Base-by-base conservation (phyloP, 2,888 invertebrate genomes). In the Parochlus steinenii region DNA sequence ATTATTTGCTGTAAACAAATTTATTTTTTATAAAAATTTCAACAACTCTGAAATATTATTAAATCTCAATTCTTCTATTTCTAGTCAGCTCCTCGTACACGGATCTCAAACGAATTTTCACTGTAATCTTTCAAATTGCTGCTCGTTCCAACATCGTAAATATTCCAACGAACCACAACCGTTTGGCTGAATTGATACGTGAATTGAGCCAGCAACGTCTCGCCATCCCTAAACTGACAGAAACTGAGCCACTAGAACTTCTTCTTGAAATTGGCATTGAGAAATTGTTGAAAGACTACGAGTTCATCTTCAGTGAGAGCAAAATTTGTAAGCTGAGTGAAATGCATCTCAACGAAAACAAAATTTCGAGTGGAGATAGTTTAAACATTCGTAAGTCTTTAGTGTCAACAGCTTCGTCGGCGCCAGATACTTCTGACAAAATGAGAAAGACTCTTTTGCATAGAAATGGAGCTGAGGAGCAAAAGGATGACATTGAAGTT, bases 231-330 rank as follows among this genome's bases (percentile, higher is more conserved):
- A 52, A 54, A 26, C 42, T 59, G 1, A 49, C 48, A 24, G 58
- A 56, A 3, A 47, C 53, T 0, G 58, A 59, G 39, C 57, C 59
- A 1, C 42, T 59, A 36, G 59, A 59, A 42, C 40, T 59, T 14
- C 44, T 59, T 12, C 39, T 59, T n/a, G 59, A 59, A 50, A 56
- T 58, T 33, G 59, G 59, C 5, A 42, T 59, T 37, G 57, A 59
- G 37, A 59, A 59, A 42, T 39, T 56, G 3, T 47, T 48, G 25
- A 58, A 56, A 44, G 58, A 59, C 28, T 59, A 57, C 33, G 55
- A 56, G 41, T 54, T 49, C 18, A 57, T 59, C 27, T 56, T 54
- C 33, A 48, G 45, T 3, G 56, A 56, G 38, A 54, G 56, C 39
- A 55, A 56, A 44, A 46, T 58, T 16, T 56, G 58, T 40, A 50